Conservation (phyloP, 2,888 invertebrate genomes). For the Dolomedes plantarius region DNA sequence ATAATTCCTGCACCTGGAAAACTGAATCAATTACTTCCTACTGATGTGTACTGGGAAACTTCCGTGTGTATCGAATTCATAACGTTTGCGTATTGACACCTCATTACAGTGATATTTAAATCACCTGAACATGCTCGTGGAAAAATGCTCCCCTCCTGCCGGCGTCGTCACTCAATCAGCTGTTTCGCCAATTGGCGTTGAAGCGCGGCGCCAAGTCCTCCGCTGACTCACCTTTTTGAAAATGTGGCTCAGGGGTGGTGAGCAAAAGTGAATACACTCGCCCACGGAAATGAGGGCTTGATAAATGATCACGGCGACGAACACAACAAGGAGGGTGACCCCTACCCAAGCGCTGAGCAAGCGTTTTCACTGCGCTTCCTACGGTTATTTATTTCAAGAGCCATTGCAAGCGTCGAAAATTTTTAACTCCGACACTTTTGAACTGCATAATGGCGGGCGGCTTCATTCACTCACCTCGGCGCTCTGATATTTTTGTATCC, state of each 20-base stretch:
- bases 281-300: constrained; percentile 61
- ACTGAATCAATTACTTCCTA: no score
- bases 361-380: constrained; percentile 23
- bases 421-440: constrained; percentile 4
- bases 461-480: constrained; percentile 6
- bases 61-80: no score
- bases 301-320: constrained; percentile 48
- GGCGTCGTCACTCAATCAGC: background rate
- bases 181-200: constrained; percentile 9
- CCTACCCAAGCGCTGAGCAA: constrained; percentile 27
- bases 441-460: background rate
- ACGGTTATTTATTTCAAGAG: constrained; percentile 20
- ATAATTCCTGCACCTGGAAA: no score
- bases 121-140: no score
- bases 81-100: no score
- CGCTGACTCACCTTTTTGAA: constrained; percentile 68
- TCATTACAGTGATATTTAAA: no score
- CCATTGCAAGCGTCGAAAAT: background rate
- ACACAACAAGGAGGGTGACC: constrained; percentile 47
- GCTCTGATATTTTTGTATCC: background rate
- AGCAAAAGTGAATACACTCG: constrained; percentile 42
- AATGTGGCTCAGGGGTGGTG: constrained; percentile 53
- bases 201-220: constrained; percentile 34
- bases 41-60: no score
- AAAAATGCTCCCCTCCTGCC: background rate